These are phyloP conservation scores for Argyresthia albistria DNA, from an alignment of 2,888 invertebrate genomes.

Conservation along the genomic window DNA sequence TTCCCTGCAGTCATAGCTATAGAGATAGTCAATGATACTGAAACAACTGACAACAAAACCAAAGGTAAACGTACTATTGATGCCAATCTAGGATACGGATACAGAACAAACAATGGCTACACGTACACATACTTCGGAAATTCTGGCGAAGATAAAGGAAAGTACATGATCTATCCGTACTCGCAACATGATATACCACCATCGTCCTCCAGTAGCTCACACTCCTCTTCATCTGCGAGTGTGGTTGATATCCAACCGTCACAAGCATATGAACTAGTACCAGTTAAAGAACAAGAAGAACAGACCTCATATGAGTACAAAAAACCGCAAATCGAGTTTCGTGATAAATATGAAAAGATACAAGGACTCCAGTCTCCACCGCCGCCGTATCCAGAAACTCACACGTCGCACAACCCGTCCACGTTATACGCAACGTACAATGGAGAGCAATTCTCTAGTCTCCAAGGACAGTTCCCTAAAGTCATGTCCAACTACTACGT, in stretches of 20 bases:
- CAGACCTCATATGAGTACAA: constrained; percentile 36
- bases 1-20: constrained; percentile 74
- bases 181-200: constrained; percentile 77
- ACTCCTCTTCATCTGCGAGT: constrained; percentile 10
- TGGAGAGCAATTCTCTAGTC: constrained; percentile 52
- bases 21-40: constrained; percentile 73
- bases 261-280: constrained; percentile 63
- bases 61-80: constrained; percentile 82
- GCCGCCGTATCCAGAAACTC: constrained; percentile 17
- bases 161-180: constrained; percentile 79
- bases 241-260: constrained; percentile 72
- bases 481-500: constrained; percentile 63
- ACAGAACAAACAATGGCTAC: constrained; percentile 64
- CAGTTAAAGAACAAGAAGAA: constrained; percentile 37
- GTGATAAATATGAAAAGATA: constrained; percentile 30
- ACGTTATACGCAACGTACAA: constrained; percentile 60
- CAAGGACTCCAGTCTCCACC: constrained; percentile 30
- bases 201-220: constrained; percentile 18
- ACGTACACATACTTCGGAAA: constrained; percentile 65
- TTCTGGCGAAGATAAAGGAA: constrained; percentile 54
- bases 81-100: constrained; percentile 80
- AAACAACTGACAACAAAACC: constrained; percentile 54
- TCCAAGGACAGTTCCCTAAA: constrained; percentile 58
- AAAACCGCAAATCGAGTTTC: constrained; percentile 37
- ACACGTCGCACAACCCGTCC: constrained; percentile 14